Conservation (phyloP, 2,888 invertebrate genomes). For the Schizotus pectinicornis region DNA sequence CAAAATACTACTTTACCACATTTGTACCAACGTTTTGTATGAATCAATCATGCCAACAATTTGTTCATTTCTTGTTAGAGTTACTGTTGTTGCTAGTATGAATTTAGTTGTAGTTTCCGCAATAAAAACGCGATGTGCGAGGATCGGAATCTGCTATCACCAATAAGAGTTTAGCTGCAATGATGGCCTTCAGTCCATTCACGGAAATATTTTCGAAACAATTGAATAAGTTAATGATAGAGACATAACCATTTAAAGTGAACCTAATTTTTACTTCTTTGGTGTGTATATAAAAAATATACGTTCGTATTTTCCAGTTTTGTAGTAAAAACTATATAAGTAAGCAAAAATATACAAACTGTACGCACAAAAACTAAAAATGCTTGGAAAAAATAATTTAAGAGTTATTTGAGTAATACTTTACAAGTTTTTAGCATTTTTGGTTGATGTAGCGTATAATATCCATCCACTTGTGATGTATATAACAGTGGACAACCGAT, state of each 20-base stretch:
- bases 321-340: conserved; percentile 57
- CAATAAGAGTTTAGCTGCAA: not conserved
- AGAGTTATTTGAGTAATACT: conserved; percentile 5
- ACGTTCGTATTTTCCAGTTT: conserved; percentile 55
- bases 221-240: conserved; percentile 45
- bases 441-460: conserved; percentile 50
- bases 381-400: conserved; percentile 34
- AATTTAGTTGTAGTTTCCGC: conserved; percentile 17
- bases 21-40: conserved; percentile 48
- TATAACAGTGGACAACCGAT: conserved; percentile 45
- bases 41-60: conserved; percentile 35
- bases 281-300: conserved; percentile 59
- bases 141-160: conserved; percentile 9
- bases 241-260: conserved; percentile 36
- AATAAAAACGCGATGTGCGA: not conserved
- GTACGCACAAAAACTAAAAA: conserved; percentile 53
- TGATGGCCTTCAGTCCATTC: conserved; percentile 32
- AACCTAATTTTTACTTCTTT: conserved; percentile 53
- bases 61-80: conserved; percentile 1
- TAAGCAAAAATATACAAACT: conserved; percentile 52
- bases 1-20: conserved; percentile 48
- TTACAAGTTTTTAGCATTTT: conserved; percentile 42
- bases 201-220: conserved; percentile 32
- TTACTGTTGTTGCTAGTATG: conserved; percentile 21
- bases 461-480: conserved; percentile 53